Evolutionary conservation across 2,888 invertebrate species (phyloP).

Genomic region (Acholoe squamosa): DNA sequence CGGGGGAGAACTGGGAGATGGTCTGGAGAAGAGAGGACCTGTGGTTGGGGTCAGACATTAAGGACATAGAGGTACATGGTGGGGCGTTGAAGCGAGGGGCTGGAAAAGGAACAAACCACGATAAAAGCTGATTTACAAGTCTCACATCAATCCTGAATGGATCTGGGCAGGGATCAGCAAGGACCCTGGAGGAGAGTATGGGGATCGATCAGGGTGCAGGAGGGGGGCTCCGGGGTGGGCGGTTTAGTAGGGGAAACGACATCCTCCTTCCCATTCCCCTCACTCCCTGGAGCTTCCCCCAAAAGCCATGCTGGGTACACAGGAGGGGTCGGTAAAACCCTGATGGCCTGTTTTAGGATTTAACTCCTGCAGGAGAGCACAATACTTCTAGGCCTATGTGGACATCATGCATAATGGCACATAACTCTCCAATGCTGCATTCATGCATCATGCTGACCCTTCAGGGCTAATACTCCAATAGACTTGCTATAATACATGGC

Average conservation of each 20-base stretch:
- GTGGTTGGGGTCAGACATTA: not conserved
- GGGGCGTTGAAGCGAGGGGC: not conserved
- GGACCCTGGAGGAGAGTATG: not conserved
- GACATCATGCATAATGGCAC: no score
- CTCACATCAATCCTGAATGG: not conserved
- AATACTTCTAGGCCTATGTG: no score
- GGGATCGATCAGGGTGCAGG: not conserved
- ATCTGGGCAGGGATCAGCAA: not conserved
- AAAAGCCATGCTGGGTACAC: not conserved
- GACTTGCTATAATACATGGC: no score
- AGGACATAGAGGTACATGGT: not conserved
- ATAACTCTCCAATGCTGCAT: no score
- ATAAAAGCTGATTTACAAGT: constrained; percentile 29
- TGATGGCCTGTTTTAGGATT: not conserved
- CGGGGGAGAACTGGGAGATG: no score
- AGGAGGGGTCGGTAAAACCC: not conserved
- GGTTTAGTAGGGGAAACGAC: not conserved
- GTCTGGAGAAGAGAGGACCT: no score
- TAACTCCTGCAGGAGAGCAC: no score
- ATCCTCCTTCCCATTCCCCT: not conserved
- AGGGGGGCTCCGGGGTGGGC: not conserved
- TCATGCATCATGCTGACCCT: no score
- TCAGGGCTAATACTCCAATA: no score
- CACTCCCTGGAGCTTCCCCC: not conserved
- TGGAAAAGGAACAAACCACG: not conserved